phyloP scores from a whole-genome alignment of 2,797 vertebrate genomes.

The Oryzias sinensis region DNA sequence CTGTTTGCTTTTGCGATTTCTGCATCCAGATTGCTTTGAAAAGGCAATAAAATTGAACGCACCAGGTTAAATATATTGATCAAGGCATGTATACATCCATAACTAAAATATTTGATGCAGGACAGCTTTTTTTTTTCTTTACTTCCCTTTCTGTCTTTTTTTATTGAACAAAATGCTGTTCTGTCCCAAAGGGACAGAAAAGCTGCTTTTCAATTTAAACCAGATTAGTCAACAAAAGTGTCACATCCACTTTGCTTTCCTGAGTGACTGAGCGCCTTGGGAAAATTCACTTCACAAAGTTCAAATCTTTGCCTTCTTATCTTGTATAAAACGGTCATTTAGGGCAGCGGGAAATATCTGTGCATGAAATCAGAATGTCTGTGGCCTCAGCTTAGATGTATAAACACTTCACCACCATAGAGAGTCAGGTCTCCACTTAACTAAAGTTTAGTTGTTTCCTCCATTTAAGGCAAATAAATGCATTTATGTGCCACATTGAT shows the following conservation, averaged over 20 bases:
- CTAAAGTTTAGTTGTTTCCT: no score
- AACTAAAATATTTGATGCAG: constrained; percentile 12
- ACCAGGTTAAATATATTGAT: constrained; percentile 1
- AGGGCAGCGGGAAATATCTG: constrained; percentile 1
- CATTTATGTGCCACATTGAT: no score
- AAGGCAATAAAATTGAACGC: constrained; percentile 2
- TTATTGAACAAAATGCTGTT: neutral
- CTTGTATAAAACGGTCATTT: constrained; percentile 18
- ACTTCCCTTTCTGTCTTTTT: constrained; percentile 10
- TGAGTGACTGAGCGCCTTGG: constrained; percentile 21
- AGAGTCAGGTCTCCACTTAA: neutral
- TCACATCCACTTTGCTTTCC: constrained; percentile 38
- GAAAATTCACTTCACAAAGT: constrained; percentile 33
- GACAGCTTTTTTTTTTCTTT: constrained; percentile 1
- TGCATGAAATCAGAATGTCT: neutral
- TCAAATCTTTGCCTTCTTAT: constrained; percentile 17
- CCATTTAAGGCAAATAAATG: no score
- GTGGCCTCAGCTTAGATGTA: neutral
- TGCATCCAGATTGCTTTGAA: neutral
- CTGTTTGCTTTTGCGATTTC: neutral
- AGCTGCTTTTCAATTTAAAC: constrained; percentile 69
- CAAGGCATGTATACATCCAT: neutral
- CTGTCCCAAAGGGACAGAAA: constrained; percentile 44
- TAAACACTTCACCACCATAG: neutral
- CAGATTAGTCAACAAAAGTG: constrained; percentile 61